These are phyloP conservation scores for Siniperca obscura DNA, from an alignment of 2,797 vertebrate species.

Conservation along the genomic window DNA sequence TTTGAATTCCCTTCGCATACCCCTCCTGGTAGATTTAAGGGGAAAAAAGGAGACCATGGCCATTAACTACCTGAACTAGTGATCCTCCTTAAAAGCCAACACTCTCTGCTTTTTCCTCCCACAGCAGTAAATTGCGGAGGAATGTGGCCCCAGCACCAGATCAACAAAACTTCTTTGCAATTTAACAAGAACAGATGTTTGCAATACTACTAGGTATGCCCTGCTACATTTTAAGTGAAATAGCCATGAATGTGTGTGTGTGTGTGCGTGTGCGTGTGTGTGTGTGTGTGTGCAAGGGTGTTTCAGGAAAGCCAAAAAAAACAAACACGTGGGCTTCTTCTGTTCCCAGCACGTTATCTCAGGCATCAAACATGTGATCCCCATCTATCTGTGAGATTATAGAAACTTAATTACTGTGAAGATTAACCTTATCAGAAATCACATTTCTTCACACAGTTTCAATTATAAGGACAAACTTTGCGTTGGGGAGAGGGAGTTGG, in stretches of 20 bases:
- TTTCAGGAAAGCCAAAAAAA: constrained; percentile 1
- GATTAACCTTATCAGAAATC: constrained; percentile 75
- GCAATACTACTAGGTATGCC: constrained; percentile 54
- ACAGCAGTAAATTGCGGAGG: constrained; percentile 72
- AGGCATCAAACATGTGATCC: constrained; percentile 66
- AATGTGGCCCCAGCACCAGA: constrained; percentile 68
- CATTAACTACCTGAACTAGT: constrained; percentile 78
- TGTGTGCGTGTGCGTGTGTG: constrained; percentile 3
- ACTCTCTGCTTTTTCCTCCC: constrained; percentile 52
- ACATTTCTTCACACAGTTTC: constrained; percentile 70
- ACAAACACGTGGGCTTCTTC: not conserved
- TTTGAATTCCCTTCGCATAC: constrained; percentile 70
- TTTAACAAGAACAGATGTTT: constrained; percentile 84
- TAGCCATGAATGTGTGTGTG: constrained; percentile 23
- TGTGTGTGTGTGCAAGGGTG: not conserved
- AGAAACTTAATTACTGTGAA: constrained; percentile 69
- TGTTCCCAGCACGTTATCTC: constrained; percentile 54
- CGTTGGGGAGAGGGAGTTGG: constrained; percentile 24
- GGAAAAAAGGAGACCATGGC: constrained; percentile 26
- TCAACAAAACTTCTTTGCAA: constrained; percentile 79
- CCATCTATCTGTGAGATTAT: constrained; percentile 62
- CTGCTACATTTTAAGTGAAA: constrained; percentile 62
- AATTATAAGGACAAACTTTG: constrained; percentile 64
- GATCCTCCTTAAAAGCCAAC: constrained; percentile 66
- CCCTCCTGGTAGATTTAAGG: constrained; percentile 64